These are phyloP conservation scores for Spilogale gracilis DNA, from an alignment of 2,113 vertebrate genomes.

Conservation along the genomic window DNA sequence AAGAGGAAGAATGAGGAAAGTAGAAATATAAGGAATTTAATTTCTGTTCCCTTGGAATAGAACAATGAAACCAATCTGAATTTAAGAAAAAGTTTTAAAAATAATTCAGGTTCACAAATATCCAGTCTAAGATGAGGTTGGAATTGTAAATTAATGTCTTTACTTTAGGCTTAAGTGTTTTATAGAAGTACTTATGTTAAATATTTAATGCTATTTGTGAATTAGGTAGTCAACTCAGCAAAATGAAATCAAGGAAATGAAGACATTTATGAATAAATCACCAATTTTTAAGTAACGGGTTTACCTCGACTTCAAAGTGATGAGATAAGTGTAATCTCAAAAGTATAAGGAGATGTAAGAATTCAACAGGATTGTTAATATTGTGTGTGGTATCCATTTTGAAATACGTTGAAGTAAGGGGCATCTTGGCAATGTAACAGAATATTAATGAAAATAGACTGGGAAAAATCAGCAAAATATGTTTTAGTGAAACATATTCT, in stretches of 20 bases:
- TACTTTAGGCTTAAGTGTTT: background rate
- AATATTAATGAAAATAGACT: background rate
- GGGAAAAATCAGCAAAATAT: background rate
- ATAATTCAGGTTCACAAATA: constrained; percentile 1
- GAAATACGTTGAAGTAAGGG: constrained; percentile 20
- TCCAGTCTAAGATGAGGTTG: background rate
- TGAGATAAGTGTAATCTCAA: background rate
- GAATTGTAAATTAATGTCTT: background rate
- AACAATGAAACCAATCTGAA: constrained; percentile 3
- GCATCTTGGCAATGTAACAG: background rate
- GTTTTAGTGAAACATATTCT: constrained; percentile 17
- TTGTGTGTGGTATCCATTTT: background rate
- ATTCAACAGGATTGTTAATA: background rate
- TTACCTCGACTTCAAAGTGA: background rate
- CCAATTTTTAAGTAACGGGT: background rate
- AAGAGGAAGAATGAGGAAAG: constrained; percentile 34
- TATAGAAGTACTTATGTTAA: background rate
- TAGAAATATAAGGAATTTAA: constrained; percentile 17
- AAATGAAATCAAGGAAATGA: background rate
- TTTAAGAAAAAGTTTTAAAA: constrained; percentile 45
- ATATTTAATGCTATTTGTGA: background rate
- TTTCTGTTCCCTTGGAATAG: background rate
- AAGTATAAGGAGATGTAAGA: background rate
- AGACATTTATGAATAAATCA: background rate
- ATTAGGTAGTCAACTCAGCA: background rate